Base-by-base conservation (phyloP, 2,113 vertebrate genomes). In the Hipposideros armiger region DNA sequence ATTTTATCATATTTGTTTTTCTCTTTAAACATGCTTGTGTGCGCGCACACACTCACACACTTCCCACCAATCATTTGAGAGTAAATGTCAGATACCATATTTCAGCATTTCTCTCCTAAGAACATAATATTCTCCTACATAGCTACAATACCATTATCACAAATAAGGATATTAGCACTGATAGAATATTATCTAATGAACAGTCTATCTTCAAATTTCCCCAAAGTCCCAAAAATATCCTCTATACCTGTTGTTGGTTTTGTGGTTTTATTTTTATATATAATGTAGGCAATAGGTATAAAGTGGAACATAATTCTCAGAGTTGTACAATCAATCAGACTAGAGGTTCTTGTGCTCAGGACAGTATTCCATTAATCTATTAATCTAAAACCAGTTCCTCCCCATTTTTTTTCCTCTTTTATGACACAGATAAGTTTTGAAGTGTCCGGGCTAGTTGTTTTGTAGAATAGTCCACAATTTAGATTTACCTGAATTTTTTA, bases 41-140 rank as follows among this genome's bases (percentile, higher is more conserved):
- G 42, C 16, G 30, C 16, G 11, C 56, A n/a, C 22, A 60, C 30
- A 52, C 32, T 26, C n/a, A 83, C 47, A 80, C 2, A 85, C 60
- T 45, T n/a, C 64, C 32, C 62, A 40, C 9, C 24, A 70, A 19
- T 70, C 60, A 77, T 52, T 64, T 94, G 42, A 88, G 32, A 42
- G 4, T 87, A 80, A 42, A 72, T 81, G 26, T 16, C 47, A 84
- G 78, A 36, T 56, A n/a, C 7, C 54, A 24, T 56, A 80, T 81
- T 88, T 73, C 67, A 90, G 42, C 20, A 78, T 78, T 85, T 62
- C 72, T 78, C n/a, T 78, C 62, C 93, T 85, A 45, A 91, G 54
- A 52, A 91, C 62, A 70, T 70, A 20, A 70, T 62, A 70, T 62
- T 85, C 42, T 90, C 80, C 52, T 95, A 52, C 22, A 45, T n/a